Evolutionary conservation across 2,888 invertebrate species (phyloP).

Genomic region (Pocota personata): DNA sequence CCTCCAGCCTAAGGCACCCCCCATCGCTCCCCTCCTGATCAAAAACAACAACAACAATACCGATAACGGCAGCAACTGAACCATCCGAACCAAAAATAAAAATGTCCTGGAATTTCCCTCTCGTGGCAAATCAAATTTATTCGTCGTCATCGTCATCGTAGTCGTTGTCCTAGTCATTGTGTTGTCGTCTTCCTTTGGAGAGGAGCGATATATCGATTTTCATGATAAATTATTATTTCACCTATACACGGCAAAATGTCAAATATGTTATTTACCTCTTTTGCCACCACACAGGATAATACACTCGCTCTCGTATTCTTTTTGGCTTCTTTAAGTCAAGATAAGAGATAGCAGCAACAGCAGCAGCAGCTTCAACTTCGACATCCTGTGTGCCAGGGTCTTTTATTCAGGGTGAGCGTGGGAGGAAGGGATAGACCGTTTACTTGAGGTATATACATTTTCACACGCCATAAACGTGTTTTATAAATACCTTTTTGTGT

Average conservation of each 20-base stretch:
- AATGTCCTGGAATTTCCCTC: slow-evolving; percentile 69
- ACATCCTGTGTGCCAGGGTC: slow-evolving; percentile 22
- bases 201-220: slow-evolving; percentile 68
- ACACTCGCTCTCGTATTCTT: slow-evolving; percentile 48
- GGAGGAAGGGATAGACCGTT: slow-evolving; percentile 12
- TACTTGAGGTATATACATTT: slow-evolving; percentile 56
- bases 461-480: slow-evolving; percentile 65
- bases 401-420: slow-evolving; percentile 19
- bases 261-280: slow-evolving; percentile 72
- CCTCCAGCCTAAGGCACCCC: neutral
- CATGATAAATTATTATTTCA: slow-evolving; percentile 72
- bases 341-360: slow-evolving; percentile 41
- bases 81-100: slow-evolving; percentile 57
- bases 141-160: slow-evolving; percentile 45
- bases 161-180: slow-evolving; percentile 51
- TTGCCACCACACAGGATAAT: slow-evolving; percentile 61
- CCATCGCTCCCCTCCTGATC: neutral
- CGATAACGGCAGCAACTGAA: slow-evolving; percentile 54
- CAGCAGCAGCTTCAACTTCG: slow-evolving; percentile 13
- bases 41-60: slow-evolving; percentile 14
- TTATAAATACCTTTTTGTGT: slow-evolving; percentile 70
- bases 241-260: slow-evolving; percentile 68
- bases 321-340: slow-evolving; percentile 44
- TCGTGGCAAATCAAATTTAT: slow-evolving; percentile 70
- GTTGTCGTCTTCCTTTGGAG: slow-evolving; percentile 27